These are phyloP conservation scores for Ormyrus rosae DNA, from an alignment of 2,888 invertebrate genomes.

Conservation along the genomic window DNA sequence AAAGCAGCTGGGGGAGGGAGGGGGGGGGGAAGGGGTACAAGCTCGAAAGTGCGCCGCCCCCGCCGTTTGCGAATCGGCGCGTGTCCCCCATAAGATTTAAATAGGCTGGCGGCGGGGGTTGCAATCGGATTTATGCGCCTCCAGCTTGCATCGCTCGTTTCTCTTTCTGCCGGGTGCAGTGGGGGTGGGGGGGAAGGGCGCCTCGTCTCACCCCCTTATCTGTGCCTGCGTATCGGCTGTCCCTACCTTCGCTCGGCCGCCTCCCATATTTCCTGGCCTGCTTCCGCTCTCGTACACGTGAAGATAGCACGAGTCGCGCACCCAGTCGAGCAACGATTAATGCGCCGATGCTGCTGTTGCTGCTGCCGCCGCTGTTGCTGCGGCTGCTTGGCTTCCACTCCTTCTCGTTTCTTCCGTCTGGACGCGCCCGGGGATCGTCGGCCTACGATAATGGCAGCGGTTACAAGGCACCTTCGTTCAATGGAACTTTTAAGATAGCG, in stretches of 20 bases:
- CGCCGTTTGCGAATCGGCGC: background rate
- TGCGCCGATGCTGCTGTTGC: constrained; percentile 31
- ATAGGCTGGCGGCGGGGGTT: constrained; percentile 9
- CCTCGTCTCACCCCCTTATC: constrained; percentile 24
- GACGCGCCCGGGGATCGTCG: constrained; percentile 18
- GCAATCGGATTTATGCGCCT: constrained; percentile 47
- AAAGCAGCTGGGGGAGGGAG: too few species aligned
- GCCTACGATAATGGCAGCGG: constrained; percentile 8
- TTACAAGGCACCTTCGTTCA: too few species aligned
- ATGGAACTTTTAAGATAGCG: too few species aligned
- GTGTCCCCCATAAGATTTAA: constrained; percentile 17
- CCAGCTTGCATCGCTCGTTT: background rate
- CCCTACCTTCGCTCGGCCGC: background rate
- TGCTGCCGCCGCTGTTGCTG: background rate
- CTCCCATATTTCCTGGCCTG: constrained; percentile 30
- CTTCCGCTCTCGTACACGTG: constrained; percentile 27
- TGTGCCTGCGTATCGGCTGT: constrained; percentile 24
- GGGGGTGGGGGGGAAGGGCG: background rate
- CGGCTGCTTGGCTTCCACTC: background rate
- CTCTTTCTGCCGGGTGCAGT: too few species aligned
- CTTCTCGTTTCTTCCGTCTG: background rate
- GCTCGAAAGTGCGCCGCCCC: background rate
- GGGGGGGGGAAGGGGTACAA: too few species aligned
- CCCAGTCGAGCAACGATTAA: constrained; percentile 47
- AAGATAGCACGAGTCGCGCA: constrained; percentile 43